Conservation (phyloP, 64 coral and sea anemone species). For the Dendronephthya gigantea region DNA sequence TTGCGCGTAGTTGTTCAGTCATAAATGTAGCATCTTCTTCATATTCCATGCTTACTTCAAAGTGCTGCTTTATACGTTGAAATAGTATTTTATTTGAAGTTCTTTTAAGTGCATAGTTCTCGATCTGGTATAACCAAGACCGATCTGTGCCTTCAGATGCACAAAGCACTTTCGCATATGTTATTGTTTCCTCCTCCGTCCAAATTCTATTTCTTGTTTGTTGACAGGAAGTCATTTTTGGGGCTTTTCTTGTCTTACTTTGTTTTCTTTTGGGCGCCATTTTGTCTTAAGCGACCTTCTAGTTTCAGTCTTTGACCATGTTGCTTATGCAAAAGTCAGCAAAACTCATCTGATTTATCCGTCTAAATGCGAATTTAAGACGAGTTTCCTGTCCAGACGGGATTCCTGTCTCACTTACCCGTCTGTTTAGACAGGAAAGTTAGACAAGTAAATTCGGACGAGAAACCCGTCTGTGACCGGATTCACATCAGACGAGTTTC, state of each 20-base stretch:
- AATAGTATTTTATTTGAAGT: conserved; percentile 33
- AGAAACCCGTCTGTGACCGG: too few species aligned
- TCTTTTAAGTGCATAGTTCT: conserved; percentile 37
- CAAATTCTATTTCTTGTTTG: not conserved
- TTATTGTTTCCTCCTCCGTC: conserved; percentile 46
- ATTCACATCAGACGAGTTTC: too few species aligned
- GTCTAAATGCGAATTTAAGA: too few species aligned
- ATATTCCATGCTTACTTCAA: conserved; percentile 27
- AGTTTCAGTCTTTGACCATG: not conserved
- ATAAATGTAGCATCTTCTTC: conserved; percentile 7
- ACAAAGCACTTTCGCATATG: conserved; percentile 39
- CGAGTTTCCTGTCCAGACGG: too few species aligned
- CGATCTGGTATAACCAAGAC: conserved; percentile 24
- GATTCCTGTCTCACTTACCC: too few species aligned
- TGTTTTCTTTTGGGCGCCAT: not conserved
- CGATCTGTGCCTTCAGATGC: conserved; percentile 21
- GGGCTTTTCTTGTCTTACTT: not conserved
- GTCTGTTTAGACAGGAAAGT: too few species aligned
- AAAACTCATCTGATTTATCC: not conserved
- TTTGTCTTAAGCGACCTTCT: not conserved
- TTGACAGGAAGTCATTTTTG: not conserved
- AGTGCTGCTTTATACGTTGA: conserved; percentile 27
- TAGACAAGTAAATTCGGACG: too few species aligned
- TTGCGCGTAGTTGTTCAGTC: conserved; percentile 29
- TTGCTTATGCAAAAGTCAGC: not conserved